These are phyloP conservation scores for Megaceryle alcyon DNA, from an alignment of 2,797 vertebrate genomes.

Conservation along the genomic window DNA sequence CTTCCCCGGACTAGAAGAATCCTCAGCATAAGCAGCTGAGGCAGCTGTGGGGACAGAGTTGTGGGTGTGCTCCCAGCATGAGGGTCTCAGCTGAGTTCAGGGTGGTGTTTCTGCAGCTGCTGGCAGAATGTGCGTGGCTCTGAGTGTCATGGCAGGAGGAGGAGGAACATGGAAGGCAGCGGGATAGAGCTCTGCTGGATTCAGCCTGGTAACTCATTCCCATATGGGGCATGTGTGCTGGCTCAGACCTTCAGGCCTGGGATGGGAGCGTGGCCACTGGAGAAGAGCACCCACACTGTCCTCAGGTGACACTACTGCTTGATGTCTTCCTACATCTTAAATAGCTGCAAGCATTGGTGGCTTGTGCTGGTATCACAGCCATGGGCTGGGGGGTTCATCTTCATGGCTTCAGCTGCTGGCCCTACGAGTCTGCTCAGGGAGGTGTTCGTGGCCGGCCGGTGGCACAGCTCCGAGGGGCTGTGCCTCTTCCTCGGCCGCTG, in stretches of 20 bases:
- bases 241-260: too few species aligned
- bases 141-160: not conserved
- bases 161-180: not conserved
- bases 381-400: too few species aligned
- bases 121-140: not conserved
- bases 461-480: too few species aligned
- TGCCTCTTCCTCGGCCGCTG: too few species aligned
- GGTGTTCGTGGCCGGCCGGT: too few species aligned
- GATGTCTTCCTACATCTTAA: accelerated
- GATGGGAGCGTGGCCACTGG: not conserved
- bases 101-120: too few species aligned
- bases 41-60: accelerated
- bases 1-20: not conserved
- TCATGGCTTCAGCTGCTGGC: too few species aligned
- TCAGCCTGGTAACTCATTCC: too few species aligned
- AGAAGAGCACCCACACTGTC: not conserved
- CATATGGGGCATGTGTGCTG: accelerated
- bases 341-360: not conserved
- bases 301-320: not conserved
- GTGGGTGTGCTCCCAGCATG: not conserved
- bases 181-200: not conserved
- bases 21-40: not conserved
- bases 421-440: too few species aligned
- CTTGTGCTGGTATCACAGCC: too few species aligned
- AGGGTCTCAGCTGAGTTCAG: accelerated